Base-by-base conservation (phyloP, 2,797 vertebrate species). In the Dendrocincla fuliginosa region DNA sequence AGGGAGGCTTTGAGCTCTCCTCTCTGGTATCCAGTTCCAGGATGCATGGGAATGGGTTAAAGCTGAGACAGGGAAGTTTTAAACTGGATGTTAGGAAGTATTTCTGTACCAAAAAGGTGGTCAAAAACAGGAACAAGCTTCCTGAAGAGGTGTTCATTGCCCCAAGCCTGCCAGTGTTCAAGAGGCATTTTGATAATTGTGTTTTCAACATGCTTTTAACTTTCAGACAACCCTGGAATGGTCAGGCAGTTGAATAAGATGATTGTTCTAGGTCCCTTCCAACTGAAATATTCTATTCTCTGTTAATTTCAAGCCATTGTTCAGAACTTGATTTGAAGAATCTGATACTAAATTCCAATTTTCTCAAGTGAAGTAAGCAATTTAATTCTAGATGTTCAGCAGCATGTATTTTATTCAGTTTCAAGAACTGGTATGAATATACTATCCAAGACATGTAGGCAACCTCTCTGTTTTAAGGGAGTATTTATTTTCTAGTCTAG, bases 51-150 rank as follows among this genome's bases (percentile, higher is more conserved):
- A 50, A 39, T 37, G 2, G 8, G 33, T 81, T 30, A 78, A 70
- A 89, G 27, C 19, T 46, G 13, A 2, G 0, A 8, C 10, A n/a
- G 5, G 7, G 10, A 1, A 65, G 6, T 16, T 63, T 41, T 7
- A 37, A 47, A 30, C 16, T 74, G 4, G 33, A 15, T 52, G 6
- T 71, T 42, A 64, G 41, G 22, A 89, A 56, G 7, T 13, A 28
- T 53, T 77, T 52, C 9, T 74, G 70, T 75, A 16, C n/a, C 1
- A 4, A 53, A 35, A 23, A 17, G 5, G 2, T 37, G 10, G 9
- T 70, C 35, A 70, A 32, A 59, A 30, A 20, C 16, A 33, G 27
- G 23, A 50, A 53, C 20, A 59, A 30, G 12, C 33, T 84, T 78
- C 56, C 65, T 80, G 13, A 44, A 56, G 35, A 59, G 10, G 5